A percentile compares a stretch with the other conserved stretches of the same genome.
These are phyloP conservation scores for Elephantulus edwardii DNA, from an alignment of 2,113 vertebrate species.

Conservation along the genomic window DNA sequence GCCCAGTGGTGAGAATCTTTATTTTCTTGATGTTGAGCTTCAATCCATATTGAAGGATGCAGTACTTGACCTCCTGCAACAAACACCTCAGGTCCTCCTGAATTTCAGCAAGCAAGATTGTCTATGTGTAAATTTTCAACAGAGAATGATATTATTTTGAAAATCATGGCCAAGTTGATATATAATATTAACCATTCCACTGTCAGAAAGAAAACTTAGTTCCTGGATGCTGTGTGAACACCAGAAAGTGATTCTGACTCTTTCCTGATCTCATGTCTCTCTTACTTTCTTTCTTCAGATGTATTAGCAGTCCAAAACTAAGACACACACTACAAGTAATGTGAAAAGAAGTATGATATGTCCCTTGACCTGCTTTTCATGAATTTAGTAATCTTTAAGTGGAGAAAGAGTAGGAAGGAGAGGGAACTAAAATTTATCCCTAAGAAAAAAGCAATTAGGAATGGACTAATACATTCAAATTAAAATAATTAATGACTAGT, in stretches of 20 bases:
- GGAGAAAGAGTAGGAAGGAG: neutral
- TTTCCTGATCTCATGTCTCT: neutral
- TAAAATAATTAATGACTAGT: neutral
- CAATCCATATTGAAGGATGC: too few species aligned
- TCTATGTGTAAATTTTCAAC: too few species aligned
- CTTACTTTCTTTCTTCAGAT: neutral
- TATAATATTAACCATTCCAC: too few species aligned
- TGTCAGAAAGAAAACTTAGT: neutral
- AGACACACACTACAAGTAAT: neutral
- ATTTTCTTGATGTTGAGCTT: too few species aligned
- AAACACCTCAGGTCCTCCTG: too few species aligned
- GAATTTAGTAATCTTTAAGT: neutral
- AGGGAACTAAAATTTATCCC: neutral
- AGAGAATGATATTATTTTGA: too few species aligned
- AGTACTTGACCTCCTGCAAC: too few species aligned
- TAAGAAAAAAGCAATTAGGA: neutral
- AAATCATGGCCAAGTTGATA: too few species aligned
- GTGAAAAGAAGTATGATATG: neutral
- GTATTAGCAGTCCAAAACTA: neutral
- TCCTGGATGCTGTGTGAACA: neutral
- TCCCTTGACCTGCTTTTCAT: neutral
- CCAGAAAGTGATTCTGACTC: neutral
- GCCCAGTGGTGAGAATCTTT: too few species aligned
- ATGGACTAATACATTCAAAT: neutral
- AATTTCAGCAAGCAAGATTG: too few species aligned